phyloP scores from a whole-genome alignment of 2,888 invertebrate genomes.

The Acleris sparsana region DNA sequence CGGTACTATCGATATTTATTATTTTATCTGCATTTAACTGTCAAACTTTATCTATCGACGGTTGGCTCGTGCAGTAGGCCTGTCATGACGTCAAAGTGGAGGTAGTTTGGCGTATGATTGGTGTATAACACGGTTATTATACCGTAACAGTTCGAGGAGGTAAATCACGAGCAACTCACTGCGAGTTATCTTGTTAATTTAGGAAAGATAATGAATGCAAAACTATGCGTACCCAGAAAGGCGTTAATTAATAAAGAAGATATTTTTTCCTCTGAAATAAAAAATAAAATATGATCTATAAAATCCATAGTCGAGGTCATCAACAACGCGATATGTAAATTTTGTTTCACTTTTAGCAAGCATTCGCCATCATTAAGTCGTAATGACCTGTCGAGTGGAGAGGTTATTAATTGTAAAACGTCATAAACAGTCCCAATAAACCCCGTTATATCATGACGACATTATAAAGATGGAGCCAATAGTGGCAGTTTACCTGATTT shows the following conservation, averaged over 20 bases:
- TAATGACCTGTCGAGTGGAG: conserved; percentile 11
- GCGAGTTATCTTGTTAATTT: conserved; percentile 39
- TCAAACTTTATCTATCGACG: conserved; percentile 33
- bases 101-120: conserved; percentile 26
- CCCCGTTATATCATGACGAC: not conserved
- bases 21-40: conserved; percentile 36
- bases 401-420: not conserved
- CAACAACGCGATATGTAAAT: conserved; percentile 8
- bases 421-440: not conserved
- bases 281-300: conserved; percentile 1
- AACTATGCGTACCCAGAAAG: conserved; percentile 5
- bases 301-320: not conserved
- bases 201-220: conserved; percentile 12
- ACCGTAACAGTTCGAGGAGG: conserved; percentile 60
- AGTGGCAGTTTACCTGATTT: not conserved
- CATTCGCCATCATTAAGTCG: conserved; percentile 6
- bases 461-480: not conserved
- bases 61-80: conserved; percentile 34
- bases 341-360: not conserved
- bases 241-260: conserved; percentile 6
- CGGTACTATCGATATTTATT: conserved; percentile 29
- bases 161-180: conserved; percentile 67
- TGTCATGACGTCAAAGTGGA: conserved; percentile 32
- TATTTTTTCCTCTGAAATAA: conserved; percentile 1
- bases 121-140: conserved; percentile 41